A percentile compares a stretch with the other conserved stretches of the same genome.
Conservation (phyloP, 2,888 invertebrate species). For the Mythimna ferrago region DNA sequence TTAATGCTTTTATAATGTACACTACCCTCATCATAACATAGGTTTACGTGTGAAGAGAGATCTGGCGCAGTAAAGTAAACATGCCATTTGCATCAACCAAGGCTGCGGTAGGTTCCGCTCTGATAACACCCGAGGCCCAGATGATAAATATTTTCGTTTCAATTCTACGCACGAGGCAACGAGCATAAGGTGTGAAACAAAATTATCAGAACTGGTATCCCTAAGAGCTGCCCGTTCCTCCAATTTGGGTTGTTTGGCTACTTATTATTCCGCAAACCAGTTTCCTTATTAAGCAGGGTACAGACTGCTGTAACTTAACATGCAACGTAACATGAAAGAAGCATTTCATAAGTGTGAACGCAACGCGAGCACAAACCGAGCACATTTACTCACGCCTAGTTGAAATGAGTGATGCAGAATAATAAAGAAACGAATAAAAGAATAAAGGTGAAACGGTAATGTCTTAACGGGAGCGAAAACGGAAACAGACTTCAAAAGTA, state of each 20-base stretch:
- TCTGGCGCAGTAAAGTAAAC: conserved; percentile 56
- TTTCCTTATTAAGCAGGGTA: conserved; percentile 44
- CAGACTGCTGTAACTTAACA: no score
- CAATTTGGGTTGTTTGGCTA: conserved; percentile 54
- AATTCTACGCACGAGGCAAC: conserved; percentile 33
- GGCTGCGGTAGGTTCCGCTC: conserved; percentile 76
- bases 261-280: conserved; percentile 53
- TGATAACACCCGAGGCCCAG: conserved; percentile 73
- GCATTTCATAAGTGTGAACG: no score
- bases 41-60: conserved; percentile 55
- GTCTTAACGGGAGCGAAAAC: no score
- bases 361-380: no score
- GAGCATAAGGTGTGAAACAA: conserved; percentile 35
- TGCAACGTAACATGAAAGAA: no score
- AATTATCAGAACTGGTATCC: conserved; percentile 44
- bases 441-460: no score
- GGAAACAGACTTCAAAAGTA: no score
- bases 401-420: no score
- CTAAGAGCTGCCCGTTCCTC: conserved; percentile 37
- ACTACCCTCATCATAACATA: conserved; percentile 28
- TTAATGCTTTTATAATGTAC: conserved; percentile 16
- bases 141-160: conserved; percentile 61
- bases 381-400: no score
- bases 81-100: conserved; percentile 65
- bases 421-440: no score